Base-by-base conservation (phyloP, 2,888 invertebrate species). In the Ischnura elegans region DNA sequence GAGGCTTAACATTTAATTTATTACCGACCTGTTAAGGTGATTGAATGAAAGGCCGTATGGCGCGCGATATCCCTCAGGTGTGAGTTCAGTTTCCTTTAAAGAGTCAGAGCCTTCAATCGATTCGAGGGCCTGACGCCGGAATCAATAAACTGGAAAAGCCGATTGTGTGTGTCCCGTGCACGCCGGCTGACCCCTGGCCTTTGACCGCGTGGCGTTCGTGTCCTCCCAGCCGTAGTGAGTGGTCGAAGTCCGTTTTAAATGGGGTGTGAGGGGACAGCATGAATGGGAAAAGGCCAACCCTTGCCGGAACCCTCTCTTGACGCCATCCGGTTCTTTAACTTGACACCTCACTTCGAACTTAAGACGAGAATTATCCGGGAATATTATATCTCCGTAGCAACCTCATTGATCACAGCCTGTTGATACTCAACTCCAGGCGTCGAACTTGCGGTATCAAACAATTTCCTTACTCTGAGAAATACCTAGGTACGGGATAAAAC, bases 71-170 rank as follows among this genome's bases (percentile, higher is more conserved):
- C 51, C 51, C 51, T 13, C 51, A 51, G 51, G 19, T 51, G 51
- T 51, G 51, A 51, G 51, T 13, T 36, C 25, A 36, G 36, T 76
- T 76, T 76, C 76, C 76, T 76, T 76, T 76, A 76, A 76, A 76
- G 76, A 76, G 29, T 76, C 13, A 36, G 76, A 10, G 13, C 36
- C 76, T 76, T 21, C 76, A 76, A 76, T 76, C 76, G 76, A 76
- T 76, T 76, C 36, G 76, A 4, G 36, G 3, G 76, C 36, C 61
- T 61, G 36, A 76, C 76, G 76, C 36, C 16, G 13, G 29, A 76
- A 76, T 76, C 76, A 76, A 76, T 76, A 76, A 76, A 36, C 76
- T 76, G 76, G 76, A 76, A 76, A 76, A 76, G 76, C 76, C 76
- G 36, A 36, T 76, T 76, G 76, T 76, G 76, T 76, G 76, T 76